phyloP scores from a whole-genome alignment of 2,888 invertebrate species.

The Nebria brevicollis region DNA sequence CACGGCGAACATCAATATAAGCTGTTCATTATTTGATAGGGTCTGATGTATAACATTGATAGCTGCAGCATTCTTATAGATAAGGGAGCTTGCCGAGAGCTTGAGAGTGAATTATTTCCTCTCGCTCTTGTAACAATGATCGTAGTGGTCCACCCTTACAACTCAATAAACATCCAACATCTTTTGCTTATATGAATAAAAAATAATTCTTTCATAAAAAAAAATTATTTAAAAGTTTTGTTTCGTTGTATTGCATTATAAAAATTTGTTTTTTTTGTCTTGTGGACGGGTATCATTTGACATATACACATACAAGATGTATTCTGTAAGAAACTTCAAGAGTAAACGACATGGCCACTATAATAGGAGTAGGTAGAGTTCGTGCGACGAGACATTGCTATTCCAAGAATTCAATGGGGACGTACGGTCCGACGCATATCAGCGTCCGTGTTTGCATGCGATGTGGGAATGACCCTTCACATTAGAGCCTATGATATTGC shows the following conservation, averaged over 20 bases:
- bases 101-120: not conserved
- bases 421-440: slow-evolving; percentile 37
- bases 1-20: slow-evolving; percentile 26
- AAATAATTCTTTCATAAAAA: too few relatives aligned
- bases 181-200: too few relatives aligned
- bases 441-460: slow-evolving; percentile 43
- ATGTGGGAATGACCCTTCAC: slow-evolving; percentile 47
- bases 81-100: slow-evolving; percentile 37
- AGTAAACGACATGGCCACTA: not conserved
- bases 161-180: not conserved
- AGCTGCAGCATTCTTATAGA: slow-evolving; percentile 30
- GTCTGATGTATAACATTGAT: slow-evolving; percentile 36
- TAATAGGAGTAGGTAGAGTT: not conserved
- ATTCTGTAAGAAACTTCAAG: not conserved
- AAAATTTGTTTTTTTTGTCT: not conserved
- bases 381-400: slow-evolving; percentile 20
- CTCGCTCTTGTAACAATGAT: slow-evolving; percentile 23
- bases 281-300: not conserved
- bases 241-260: too few relatives aligned
- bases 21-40: slow-evolving; percentile 41
- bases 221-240: too few relatives aligned
- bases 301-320: not conserved
- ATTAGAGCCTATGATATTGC: slow-evolving; percentile 38
- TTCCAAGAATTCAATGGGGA: slow-evolving; percentile 44
- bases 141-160: slow-evolving; percentile 19